A percentile compares a stretch with the other conserved stretches of the same genome.
phyloP scores from a whole-genome alignment of 2,888 invertebrate genomes.

The Eupithecia subumbrata region DNA sequence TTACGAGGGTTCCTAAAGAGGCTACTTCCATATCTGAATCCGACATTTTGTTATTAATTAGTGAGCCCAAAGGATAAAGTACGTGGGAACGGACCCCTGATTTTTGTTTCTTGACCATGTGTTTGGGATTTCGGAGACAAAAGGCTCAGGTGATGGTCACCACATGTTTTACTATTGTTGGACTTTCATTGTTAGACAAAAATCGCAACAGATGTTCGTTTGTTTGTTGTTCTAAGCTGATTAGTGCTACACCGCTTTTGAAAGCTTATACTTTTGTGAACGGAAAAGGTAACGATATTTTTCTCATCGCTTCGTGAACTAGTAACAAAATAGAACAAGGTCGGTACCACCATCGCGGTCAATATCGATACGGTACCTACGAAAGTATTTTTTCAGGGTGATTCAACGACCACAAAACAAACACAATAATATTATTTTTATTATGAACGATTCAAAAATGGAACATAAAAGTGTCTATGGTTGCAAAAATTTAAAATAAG shows the following conservation, averaged over 20 bases:
- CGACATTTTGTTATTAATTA: conserved; percentile 78
- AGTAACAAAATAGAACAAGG: conserved; percentile 67
- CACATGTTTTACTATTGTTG: conserved; percentile 72
- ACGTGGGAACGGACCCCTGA: conserved; percentile 75
- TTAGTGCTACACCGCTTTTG: conserved; percentile 49
- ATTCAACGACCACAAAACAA: conserved; percentile 23
- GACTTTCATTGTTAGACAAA: conserved; percentile 45
- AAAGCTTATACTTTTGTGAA: conserved; percentile 50
- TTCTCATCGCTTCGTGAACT: conserved; percentile 49
- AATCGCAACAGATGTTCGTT: conserved; percentile 71
- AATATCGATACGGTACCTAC: conserved; percentile 57
- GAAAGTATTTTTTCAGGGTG: conserved; percentile 55
- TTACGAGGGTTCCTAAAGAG: conserved; percentile 76
- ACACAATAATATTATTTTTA: conserved; percentile 6
- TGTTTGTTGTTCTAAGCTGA: conserved; percentile 58
- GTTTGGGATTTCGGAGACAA: conserved; percentile 71
- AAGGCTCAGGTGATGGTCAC: conserved; percentile 68
- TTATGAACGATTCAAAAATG: conserved; percentile 9
- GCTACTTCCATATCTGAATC: conserved; percentile 75
- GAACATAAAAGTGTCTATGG: neutral
- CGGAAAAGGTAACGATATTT: conserved; percentile 45
- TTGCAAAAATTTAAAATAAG: conserved; percentile 41
- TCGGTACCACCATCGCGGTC: conserved; percentile 54
- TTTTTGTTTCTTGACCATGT: conserved; percentile 64
- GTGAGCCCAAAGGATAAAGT: conserved; percentile 66